Conservation (phyloP, 2,888 invertebrate species). For the Cosmia pyralina region DNA sequence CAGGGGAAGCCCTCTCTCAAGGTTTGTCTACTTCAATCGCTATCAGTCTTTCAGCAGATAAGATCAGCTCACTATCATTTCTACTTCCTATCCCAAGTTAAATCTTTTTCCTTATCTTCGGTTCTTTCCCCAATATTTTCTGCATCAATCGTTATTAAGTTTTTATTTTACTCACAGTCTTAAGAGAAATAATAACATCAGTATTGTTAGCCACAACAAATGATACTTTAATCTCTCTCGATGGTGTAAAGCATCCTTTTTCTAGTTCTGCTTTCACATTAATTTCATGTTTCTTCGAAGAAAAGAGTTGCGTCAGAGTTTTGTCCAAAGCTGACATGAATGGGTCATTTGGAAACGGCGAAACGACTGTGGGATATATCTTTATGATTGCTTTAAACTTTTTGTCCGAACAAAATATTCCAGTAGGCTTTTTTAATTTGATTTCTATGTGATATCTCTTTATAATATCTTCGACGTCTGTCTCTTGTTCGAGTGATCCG, state of each 20-base stretch:
- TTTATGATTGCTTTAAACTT: constrained; percentile 39
- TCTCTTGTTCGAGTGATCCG: neutral
- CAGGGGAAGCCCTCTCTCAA: constrained; percentile 9
- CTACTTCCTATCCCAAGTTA: neutral
- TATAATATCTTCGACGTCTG: constrained; percentile 4
- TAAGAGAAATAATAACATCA: constrained; percentile 40
- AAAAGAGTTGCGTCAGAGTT: constrained; percentile 38
- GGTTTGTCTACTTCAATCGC: neutral
- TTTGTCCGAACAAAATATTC: constrained; percentile 40
- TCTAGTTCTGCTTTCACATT: constrained; percentile 39
- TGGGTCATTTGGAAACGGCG: constrained; percentile 38
- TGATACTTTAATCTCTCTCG: constrained; percentile 47
- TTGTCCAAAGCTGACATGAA: constrained; percentile 34
- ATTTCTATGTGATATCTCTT: constrained; percentile 46
- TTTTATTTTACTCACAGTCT: constrained; percentile 30
- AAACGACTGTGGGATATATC: constrained; percentile 38
- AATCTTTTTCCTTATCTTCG: neutral
- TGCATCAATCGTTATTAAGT: neutral
- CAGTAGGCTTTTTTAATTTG: constrained; percentile 37
- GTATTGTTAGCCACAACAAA: constrained; percentile 50
- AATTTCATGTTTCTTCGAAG: constrained; percentile 45
- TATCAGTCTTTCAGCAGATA: constrained; percentile 31
- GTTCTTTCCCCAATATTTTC: constrained; percentile 3
- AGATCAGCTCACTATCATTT: neutral
- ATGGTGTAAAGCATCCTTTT: constrained; percentile 41